Base-by-base conservation (phyloP, 2,113 vertebrate genomes). In the Clarias magur region DNA sequence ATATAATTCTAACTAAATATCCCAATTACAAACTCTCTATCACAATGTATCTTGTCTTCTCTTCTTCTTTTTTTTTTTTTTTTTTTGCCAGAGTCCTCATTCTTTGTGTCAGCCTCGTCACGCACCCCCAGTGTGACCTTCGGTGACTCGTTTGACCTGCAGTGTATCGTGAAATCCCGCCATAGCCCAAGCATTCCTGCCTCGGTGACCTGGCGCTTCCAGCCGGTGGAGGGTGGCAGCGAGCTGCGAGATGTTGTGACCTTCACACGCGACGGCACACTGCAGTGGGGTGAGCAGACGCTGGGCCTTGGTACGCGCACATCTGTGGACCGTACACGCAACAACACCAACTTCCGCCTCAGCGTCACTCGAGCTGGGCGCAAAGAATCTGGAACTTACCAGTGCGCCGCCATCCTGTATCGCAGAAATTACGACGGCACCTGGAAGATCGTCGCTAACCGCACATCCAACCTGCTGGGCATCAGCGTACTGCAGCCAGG, bases 111-210 rank as follows among this genome's bases (percentile, higher is more conserved):
- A 0, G 98, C 98, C n/a, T 97, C 98, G 73, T 98, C 98, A 0
- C 96, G 98, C 68, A 99, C 97, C 0, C 98, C 98, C 0, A 97
- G 97, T 0, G 96, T 99, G 23, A 97, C 96, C 84, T 99, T 97
- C 87, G 97, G 97, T 0, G 97, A 99, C 63, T 97, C 97, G 10
- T 99, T 99, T 0, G 98, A 99, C 92, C 95, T 99, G 1, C 96
- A 99, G 90, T 99, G 98, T 90, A 96, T 99, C 93, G 97, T 99
- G 89, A 99, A 99, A 88, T 97, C 97, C 0, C 96, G 97, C 16
- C 98, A 97, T 88, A 97, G 97, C 0, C 93, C 97, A 0, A 95
- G 95, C 17, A 97, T 99, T 2, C 97, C 97, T 0, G 95, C 97
- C 56, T 96, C 97, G 0, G 97, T 99, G 91, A 99, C 97, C 0